Evolutionary conservation across 2,113 vertebrate genomes (phyloP).

Genomic region (Podiceps cristatus): DNA sequence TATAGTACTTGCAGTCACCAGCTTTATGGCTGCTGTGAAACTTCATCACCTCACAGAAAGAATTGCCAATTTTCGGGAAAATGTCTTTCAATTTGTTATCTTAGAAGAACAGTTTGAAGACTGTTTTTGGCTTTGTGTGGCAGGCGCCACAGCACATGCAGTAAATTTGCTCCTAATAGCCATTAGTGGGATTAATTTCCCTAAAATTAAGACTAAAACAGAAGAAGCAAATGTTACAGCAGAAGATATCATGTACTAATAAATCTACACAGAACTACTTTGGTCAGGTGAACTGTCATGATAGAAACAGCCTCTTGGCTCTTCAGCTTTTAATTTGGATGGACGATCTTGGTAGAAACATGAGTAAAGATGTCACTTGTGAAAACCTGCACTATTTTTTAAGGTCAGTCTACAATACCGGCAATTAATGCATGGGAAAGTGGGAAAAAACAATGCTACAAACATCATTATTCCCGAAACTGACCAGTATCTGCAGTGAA

Average conservation of each 20-base stretch:
- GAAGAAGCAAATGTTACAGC: conserved; percentile 89
- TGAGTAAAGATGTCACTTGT: not conserved
- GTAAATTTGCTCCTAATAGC: conserved; percentile 87
- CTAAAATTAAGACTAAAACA: conserved; percentile 89
- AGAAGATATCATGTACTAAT: conserved; percentile 91
- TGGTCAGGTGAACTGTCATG: not conserved
- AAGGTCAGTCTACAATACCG: not conserved
- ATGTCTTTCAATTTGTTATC: conserved; percentile 84
- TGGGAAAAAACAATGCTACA: not conserved
- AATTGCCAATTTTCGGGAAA: conserved; percentile 91
- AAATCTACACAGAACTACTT: not conserved
- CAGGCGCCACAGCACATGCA: conserved; percentile 83
- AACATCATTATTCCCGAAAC: not conserved
- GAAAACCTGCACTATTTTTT: too few relatives aligned
- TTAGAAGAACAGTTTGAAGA: conserved; percentile 87
- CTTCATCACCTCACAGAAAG: conserved; percentile 86
- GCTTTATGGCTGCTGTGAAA: conserved; percentile 88
- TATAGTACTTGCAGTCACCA: conserved; percentile 79
- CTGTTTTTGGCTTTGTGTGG: conserved; percentile 94
- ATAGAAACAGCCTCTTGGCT: not conserved
- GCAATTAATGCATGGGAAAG: not conserved
- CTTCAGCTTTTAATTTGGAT: not conserved
- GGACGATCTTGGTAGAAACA: not conserved
- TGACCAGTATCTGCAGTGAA: not conserved
- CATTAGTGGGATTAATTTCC: conserved; percentile 87